Evolutionary conservation across 1,140 invertebrate genomes (phyloP).

Genomic region (Asbolus verrucosus): DNA sequence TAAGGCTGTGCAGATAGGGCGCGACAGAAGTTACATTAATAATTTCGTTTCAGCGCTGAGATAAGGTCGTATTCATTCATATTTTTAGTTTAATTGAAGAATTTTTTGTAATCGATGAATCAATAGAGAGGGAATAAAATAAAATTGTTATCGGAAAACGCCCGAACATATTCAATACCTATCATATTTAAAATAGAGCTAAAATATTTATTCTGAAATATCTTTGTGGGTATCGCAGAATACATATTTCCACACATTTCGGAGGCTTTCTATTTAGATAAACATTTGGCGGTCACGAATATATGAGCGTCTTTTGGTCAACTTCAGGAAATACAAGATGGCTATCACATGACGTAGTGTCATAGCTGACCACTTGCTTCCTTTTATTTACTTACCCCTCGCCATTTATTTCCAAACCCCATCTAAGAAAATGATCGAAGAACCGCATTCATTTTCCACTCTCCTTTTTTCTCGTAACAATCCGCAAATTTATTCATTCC

Average conservation of each 20-base stretch:
- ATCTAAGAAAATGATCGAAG: conserved; percentile 17
- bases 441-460: conserved; percentile 5
- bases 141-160: conserved; percentile 23
- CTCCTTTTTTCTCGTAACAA: neutral
- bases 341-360: conserved; percentile 60
- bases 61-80: conserved; percentile 27
- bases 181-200: conserved; percentile 28
- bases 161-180: conserved; percentile 18
- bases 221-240: conserved; percentile 31
- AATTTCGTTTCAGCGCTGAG: neutral
- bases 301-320: conserved; percentile 60
- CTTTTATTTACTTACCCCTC: conserved; percentile 56
- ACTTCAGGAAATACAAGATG: conserved; percentile 61
- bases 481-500: neutral
- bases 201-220: conserved; percentile 40
- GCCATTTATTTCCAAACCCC: conserved; percentile 37
- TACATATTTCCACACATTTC: conserved; percentile 55
- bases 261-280: conserved; percentile 59
- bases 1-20: conserved; percentile 13
- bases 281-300: conserved; percentile 56
- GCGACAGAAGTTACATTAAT: conserved; percentile 35
- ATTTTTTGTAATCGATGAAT: conserved; percentile 12
- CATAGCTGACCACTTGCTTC: conserved; percentile 56
- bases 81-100: conserved; percentile 36
- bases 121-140: conserved; percentile 16